phyloP scores from a whole-genome alignment of 2,797 vertebrate genomes.

The Sebastes itinus region DNA sequence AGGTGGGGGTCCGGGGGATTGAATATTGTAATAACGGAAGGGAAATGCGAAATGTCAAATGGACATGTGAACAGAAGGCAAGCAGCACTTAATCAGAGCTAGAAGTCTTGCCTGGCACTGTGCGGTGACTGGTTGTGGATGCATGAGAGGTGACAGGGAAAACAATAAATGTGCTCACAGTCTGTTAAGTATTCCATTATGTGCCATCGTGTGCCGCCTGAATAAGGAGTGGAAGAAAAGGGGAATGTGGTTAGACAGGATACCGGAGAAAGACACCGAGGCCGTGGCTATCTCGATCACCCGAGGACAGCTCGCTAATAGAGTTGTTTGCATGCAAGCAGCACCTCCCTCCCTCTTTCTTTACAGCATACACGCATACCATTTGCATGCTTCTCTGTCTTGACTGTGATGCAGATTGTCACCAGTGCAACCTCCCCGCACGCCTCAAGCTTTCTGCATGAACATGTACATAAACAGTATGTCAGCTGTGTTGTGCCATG shows the following conservation, averaged over 20 bases:
- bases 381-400: background rate
- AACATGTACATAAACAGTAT: background rate
- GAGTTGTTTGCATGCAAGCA: conserved; percentile 65
- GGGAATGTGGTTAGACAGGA: conserved; percentile 32
- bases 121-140: conserved; percentile 17
- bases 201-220: conserved; percentile 45
- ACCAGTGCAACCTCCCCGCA: background rate
- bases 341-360: background rate
- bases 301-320: conserved; percentile 66
- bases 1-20: conserved; percentile 31
- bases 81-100: conserved; percentile 27
- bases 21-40: conserved; percentile 58
- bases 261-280: conserved; percentile 42
- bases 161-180: conserved; percentile 46
- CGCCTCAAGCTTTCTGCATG: background rate
- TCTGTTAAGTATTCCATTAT: conserved; percentile 59
- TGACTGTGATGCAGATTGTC: background rate
- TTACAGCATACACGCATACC: background rate
- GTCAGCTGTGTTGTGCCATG: background rate
- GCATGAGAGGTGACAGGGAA: conserved; percentile 34
- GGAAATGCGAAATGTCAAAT: conserved; percentile 55
- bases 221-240: conserved; percentile 36
- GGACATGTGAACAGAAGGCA: conserved; percentile 45
- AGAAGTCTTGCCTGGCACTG: conserved; percentile 1
- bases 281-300: conserved; percentile 44